A percentile compares a stretch with the other conserved stretches of the same genome.
These are phyloP conservation scores for Formicarius rufipectus DNA, from an alignment of 2,113 vertebrate genomes.

Conservation along the genomic window DNA sequence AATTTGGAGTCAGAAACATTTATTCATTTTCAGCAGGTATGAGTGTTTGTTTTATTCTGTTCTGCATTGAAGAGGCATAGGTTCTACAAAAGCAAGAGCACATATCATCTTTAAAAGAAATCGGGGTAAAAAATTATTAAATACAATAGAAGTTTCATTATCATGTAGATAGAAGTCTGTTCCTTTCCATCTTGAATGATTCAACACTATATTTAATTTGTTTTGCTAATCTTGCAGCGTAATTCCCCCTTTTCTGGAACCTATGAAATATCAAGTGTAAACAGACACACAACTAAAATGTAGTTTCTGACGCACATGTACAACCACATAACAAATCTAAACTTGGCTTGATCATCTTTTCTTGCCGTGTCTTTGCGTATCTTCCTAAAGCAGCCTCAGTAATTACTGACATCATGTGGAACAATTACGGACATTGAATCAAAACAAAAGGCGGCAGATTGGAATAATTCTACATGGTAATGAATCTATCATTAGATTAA, in stretches of 20 bases:
- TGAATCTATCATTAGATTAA: constrained; percentile 58
- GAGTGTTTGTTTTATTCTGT: neutral
- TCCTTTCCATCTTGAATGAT: neutral
- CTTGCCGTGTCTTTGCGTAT: constrained; percentile 1
- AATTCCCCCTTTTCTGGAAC: constrained; percentile 47
- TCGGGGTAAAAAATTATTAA: neutral
- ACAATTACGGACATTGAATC: constrained; percentile 56
- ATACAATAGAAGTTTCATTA: neutral
- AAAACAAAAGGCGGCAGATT: constrained; percentile 60
- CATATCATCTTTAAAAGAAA: neutral
- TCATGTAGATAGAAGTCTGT: neutral
- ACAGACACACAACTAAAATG: constrained; percentile 33
- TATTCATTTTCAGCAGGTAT: neutral
- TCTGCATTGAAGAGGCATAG: neutral
- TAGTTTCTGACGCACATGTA: constrained; percentile 38
- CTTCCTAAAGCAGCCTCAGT: constrained; percentile 37
- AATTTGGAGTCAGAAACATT: neutral
- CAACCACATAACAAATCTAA: constrained; percentile 19
- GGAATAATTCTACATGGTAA: constrained; percentile 45
- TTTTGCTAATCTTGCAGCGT: neutral
- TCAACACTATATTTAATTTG: constrained; percentile 39
- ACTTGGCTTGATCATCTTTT: constrained; percentile 37
- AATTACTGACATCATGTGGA: constrained; percentile 45
- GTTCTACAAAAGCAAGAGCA: neutral
- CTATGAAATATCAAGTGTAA: constrained; percentile 27